phyloP scores from a whole-genome alignment of 1,140 invertebrate species.

The Aleiodes sp. region DNA sequence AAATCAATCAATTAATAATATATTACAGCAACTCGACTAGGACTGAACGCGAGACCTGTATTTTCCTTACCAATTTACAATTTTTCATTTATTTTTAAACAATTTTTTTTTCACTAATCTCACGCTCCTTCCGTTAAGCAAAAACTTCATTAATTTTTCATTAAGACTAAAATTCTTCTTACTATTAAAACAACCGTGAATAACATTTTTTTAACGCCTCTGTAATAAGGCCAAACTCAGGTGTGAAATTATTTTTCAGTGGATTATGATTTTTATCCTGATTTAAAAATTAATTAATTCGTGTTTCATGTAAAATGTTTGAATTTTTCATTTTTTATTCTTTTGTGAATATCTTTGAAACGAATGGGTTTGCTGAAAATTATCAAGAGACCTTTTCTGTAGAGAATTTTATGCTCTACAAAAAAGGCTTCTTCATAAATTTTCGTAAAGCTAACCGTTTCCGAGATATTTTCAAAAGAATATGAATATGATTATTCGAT shows the following conservation, averaged over 20 bases:
- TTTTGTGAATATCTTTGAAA: too few species aligned
- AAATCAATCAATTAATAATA: not conserved
- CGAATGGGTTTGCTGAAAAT: too few species aligned
- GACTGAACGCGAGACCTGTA: not conserved
- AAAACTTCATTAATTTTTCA: not conserved
- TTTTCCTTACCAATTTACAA: too few species aligned
- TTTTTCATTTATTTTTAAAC: too few species aligned
- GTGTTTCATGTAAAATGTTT: too few species aligned
- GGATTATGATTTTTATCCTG: conserved; percentile 4
- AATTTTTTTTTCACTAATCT: not conserved
- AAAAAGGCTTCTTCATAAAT: too few species aligned
- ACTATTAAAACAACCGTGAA: conserved; percentile 11
- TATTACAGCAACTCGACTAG: not conserved
- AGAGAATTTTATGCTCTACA: too few species aligned
- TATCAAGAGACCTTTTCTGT: not conserved
- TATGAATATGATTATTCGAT: too few species aligned
- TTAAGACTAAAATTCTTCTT: not conserved
- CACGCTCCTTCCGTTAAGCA: not conserved
- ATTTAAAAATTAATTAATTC: not conserved
- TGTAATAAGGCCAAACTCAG: conserved; percentile 1
- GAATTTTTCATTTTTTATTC: too few species aligned
- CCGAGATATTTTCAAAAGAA: too few species aligned
- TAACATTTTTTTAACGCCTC: conserved; percentile 9
- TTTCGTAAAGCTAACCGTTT: too few species aligned
- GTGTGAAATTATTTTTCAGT: conserved; percentile 1